Conservation (phyloP, 2,113 vertebrate species). For the Gorsachius goisagi region DNA sequence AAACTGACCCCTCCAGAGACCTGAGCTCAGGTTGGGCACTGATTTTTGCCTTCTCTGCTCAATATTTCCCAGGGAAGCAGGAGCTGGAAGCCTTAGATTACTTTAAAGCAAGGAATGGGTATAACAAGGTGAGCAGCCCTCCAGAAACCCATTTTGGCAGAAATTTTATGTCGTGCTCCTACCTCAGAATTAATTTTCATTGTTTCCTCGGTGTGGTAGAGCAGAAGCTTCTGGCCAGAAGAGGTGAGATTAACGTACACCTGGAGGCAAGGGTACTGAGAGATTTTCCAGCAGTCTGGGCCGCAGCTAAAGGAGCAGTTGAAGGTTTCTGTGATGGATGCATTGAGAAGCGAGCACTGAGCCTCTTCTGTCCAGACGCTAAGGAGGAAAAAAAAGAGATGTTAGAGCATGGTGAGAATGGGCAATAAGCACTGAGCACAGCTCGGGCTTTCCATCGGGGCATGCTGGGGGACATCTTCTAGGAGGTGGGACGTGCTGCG, state of each 20-base stretch:
- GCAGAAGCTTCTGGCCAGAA: conserved; percentile 84
- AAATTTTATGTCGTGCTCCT: conserved; percentile 5
- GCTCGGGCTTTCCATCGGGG: not conserved
- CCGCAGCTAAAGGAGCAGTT: conserved; percentile 94
- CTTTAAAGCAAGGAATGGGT: not conserved
- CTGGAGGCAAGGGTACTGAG: conserved; percentile 92
- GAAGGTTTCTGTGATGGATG: conserved; percentile 84
- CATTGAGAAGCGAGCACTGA: conserved; percentile 86
- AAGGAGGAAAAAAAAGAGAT: not conserved
- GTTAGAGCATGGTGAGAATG: not conserved
- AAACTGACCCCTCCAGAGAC: not conserved
- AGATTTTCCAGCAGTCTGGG: conserved; percentile 87
- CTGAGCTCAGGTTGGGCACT: not conserved
- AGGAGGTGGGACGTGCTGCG: not conserved
- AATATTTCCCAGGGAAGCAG: not conserved
- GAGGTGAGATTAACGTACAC: conserved; percentile 90
- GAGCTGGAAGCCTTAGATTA: not conserved
- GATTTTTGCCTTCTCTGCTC: not conserved
- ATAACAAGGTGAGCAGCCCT: not conserved
- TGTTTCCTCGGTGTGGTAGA: conserved; percentile 89
- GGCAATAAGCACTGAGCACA: not conserved
- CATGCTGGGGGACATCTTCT: not conserved
- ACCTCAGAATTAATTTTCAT: conserved; percentile 91
- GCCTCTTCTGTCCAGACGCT: conserved; percentile 91
- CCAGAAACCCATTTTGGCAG: not conserved